phyloP scores from a whole-genome alignment of 2,113 vertebrate species.

The Oreochromis niloticus region DNA sequence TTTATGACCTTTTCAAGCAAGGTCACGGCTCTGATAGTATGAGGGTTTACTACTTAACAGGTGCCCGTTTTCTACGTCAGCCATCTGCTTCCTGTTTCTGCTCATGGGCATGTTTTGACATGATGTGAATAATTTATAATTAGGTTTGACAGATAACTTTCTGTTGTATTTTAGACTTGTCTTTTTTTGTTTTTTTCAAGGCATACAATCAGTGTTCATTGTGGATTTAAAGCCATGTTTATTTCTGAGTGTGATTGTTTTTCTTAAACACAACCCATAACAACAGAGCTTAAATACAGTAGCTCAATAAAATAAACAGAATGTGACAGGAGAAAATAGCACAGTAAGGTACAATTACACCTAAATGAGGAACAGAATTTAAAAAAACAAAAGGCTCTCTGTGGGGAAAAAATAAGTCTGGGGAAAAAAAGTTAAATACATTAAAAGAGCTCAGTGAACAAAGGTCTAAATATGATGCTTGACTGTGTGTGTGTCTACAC shows the following conservation, averaged over 20 bases:
- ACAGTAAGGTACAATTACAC: not conserved
- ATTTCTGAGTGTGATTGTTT: not conserved
- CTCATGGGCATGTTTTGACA: not conserved
- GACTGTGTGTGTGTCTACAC: not conserved
- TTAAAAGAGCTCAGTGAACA: not conserved
- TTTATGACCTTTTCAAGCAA: not conserved
- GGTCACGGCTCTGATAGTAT: not conserved
- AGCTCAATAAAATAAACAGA: not conserved
- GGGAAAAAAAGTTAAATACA: not conserved
- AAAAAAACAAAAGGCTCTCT: not conserved
- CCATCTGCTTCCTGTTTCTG: not conserved
- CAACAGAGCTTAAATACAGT: not conserved
- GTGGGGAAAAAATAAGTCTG: not conserved
- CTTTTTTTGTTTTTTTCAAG: not conserved
- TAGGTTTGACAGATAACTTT: not conserved
- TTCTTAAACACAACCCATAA: not conserved
- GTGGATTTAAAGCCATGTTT: not conserved
- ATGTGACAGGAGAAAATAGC: not conserved
- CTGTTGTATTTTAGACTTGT: not conserved
- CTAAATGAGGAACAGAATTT: not conserved
- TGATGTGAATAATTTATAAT: not conserved
- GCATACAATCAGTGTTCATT: not conserved
- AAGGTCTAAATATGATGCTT: not conserved
- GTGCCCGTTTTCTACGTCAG: not conserved
- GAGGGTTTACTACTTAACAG: not conserved